A percentile compares a stretch with the other conserved stretches of the same genome.
phyloP scores from a whole-genome alignment of 2,113 vertebrate genomes.

The Maccullochella peelii region DNA sequence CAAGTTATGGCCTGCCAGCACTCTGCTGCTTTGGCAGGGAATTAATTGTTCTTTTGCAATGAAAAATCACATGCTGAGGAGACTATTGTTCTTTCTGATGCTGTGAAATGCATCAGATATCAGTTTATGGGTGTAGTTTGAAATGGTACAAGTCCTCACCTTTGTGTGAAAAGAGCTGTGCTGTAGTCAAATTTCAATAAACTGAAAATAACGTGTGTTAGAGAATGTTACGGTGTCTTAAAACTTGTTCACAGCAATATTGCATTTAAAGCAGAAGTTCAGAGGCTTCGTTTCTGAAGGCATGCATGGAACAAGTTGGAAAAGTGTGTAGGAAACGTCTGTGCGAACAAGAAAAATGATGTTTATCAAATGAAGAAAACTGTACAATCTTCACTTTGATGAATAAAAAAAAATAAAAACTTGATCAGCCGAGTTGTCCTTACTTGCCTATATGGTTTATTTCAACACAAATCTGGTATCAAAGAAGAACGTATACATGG shows the following conservation, averaged over 20 bases:
- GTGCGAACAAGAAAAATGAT: no score
- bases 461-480: no score
- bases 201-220: background rate
- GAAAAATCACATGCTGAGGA: slow-evolving; percentile 32
- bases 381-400: no score
- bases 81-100: slow-evolving; percentile 12
- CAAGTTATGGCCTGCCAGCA: slow-evolving; percentile 27
- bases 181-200: background rate
- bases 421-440: no score
- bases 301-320: no score
- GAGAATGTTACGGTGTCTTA: background rate
- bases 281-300: background rate
- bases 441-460: no score
- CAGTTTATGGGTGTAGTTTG: slow-evolving; percentile 17
- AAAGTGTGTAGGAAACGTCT: background rate
- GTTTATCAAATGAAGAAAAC: no score
- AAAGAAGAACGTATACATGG: no score
- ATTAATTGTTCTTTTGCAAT: slow-evolving; percentile 43
- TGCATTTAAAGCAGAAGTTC: no score
- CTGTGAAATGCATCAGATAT: no score
- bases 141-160: slow-evolving; percentile 12
- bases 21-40: slow-evolving; percentile 24
- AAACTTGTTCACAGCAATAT: background rate
- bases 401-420: no score
- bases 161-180: background rate